These are phyloP conservation scores for Tolmerus cingulatus DNA, from an alignment of 2,888 invertebrate species.

Conservation along the genomic window DNA sequence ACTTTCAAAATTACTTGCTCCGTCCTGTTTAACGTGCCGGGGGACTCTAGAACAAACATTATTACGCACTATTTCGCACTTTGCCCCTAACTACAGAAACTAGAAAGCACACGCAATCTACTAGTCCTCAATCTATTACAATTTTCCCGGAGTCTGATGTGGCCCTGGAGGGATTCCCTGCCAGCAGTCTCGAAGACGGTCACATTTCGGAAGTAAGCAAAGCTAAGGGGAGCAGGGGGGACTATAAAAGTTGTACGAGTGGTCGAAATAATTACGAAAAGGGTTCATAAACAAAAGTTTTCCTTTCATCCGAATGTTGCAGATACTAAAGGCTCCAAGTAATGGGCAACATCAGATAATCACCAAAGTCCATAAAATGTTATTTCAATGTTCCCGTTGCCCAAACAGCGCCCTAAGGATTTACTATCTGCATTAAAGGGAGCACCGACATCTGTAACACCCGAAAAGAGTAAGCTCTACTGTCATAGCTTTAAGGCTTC, in stretches of 20 bases:
- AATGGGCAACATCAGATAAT: background rate
- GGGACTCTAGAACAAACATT: background rate
- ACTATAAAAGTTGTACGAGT: background rate
- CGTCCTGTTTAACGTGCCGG: background rate
- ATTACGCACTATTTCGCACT: background rate
- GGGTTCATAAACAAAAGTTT: conserved; percentile 9
- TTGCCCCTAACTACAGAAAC: background rate
- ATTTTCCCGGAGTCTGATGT: background rate
- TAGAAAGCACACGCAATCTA: background rate
- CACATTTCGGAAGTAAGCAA: background rate
- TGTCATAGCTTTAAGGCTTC: background rate
- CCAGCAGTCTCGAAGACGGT: background rate
- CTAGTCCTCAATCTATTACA: background rate
- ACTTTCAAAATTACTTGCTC: background rate
- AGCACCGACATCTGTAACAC: background rate
- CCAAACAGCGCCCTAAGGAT: background rate
- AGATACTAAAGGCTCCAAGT: background rate
- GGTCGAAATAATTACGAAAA: background rate
- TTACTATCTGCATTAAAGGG: background rate
- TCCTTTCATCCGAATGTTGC: background rate
- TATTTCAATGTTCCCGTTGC: background rate
- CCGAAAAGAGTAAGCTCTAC: background rate
- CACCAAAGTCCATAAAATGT: background rate
- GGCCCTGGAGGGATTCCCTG: background rate
- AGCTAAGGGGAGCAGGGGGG: background rate